Evolutionary conservation across 2,113 vertebrate species (phyloP).

Genomic region (Edolisoma coerulescens): DNA sequence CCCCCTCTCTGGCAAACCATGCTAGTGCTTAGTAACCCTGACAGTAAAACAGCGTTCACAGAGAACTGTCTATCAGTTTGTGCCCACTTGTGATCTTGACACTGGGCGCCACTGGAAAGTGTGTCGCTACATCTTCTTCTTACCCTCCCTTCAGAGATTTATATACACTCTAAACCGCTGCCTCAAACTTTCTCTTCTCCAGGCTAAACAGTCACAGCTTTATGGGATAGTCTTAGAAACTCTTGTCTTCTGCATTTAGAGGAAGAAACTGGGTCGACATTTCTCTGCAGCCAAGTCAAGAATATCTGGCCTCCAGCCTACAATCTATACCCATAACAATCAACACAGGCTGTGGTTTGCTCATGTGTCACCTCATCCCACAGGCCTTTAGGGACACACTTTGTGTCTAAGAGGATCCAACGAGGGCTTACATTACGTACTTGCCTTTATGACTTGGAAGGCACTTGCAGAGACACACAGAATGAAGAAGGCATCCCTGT

Average conservation of each 20-base stretch:
- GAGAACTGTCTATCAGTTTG: background rate
- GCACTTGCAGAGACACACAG: background rate
- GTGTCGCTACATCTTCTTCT: background rate
- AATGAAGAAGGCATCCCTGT: rapidly evolving
- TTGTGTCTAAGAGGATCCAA: background rate
- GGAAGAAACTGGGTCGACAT: background rate
- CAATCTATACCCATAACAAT: background rate
- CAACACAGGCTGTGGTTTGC: background rate
- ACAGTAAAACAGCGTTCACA: background rate
- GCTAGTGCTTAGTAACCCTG: background rate
- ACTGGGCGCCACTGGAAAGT: background rate
- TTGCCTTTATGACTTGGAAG: background rate
- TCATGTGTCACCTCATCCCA: rapidly evolving
- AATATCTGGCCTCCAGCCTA: background rate
- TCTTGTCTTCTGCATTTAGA: background rate
- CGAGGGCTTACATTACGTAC: background rate
- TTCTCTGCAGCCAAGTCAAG: background rate
- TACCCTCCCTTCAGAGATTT: background rate
- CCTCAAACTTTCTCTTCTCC: background rate
- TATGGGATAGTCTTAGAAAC: background rate
- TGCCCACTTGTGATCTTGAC: background rate
- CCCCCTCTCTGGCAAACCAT: background rate
- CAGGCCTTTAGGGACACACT: background rate
- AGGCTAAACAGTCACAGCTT: background rate
- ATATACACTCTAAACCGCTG: background rate